Percentiles rank a stretch among this genome's conserved stretches.
Evolutionary conservation across 1,140 invertebrate species (phyloP).

Genomic region (Pogonus chalceus): DNA sequence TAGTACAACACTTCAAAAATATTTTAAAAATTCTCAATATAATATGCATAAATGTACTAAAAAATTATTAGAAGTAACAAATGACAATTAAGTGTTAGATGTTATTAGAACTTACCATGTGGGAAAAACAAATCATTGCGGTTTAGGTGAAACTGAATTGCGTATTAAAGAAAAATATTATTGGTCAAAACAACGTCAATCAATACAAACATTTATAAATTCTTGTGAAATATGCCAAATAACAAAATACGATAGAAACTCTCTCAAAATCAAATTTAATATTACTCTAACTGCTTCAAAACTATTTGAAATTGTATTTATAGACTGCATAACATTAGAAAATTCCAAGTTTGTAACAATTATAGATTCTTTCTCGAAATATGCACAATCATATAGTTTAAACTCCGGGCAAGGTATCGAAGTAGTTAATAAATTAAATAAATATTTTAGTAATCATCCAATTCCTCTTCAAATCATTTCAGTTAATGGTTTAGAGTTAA

Average conservation of each 20-base stretch:
- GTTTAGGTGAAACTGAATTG: neutral
- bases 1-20: neutral
- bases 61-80: neutral
- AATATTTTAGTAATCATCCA: too few species aligned
- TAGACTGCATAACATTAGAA: neutral
- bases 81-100: neutral
- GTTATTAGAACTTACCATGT: neutral
- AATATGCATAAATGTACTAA: neutral
- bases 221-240: neutral
- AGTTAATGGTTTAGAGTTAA: constrained; percentile 13
- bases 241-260: constrained; percentile 4
- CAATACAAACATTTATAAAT: neutral
- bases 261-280: neutral
- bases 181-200: neutral
- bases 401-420: neutral
- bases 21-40: neutral
- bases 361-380: neutral
- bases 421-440: neutral
- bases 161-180: neutral
- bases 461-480: constrained; percentile 8
- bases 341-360: neutral
- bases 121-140: neutral
- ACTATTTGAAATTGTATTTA: neutral
- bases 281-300: neutral
- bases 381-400: neutral